phyloP scores from a whole-genome alignment of 2,888 invertebrate genomes.

The Epinotia ramella region DNA sequence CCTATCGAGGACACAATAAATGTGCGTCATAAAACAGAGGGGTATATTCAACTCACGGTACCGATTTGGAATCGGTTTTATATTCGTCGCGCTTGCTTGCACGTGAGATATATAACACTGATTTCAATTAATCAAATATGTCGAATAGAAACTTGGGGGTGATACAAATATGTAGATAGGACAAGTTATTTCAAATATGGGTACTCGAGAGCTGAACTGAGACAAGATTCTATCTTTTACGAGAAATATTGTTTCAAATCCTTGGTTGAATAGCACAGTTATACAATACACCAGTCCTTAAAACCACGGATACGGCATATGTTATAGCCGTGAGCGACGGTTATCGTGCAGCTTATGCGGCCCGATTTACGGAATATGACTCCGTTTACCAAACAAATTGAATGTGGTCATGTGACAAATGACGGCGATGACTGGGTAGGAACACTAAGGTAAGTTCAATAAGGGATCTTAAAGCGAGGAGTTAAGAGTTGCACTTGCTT shows the following conservation, averaged over 20 bases:
- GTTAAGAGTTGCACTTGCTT: background rate
- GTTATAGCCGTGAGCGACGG: constrained; percentile 47
- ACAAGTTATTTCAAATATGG: background rate
- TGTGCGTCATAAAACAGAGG: constrained; percentile 7
- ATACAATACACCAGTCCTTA: background rate
- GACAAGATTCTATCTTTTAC: background rate
- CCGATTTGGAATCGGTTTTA: background rate
- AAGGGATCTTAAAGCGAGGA: background rate
- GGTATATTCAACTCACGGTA: background rate
- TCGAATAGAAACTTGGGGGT: background rate
- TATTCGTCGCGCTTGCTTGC: background rate
- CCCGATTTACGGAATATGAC: constrained; percentile 50
- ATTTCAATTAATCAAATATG: background rate
- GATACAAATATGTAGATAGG: constrained; percentile 21
- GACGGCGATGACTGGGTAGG: constrained; percentile 46
- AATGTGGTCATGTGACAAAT: constrained; percentile 56
- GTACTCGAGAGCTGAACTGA: background rate
- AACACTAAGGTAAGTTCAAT: background rate
- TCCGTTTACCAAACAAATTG: constrained; percentile 57
- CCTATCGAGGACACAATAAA: constrained; percentile 17
- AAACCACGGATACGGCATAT: background rate
- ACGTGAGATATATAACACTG: background rate
- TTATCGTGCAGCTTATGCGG: constrained; percentile 44
- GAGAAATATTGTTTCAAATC: background rate
- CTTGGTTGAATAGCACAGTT: background rate